Evolutionary conservation across 1,140 invertebrate genomes (phyloP), one percentile per base, ranked within the genome.

Genomic region (Magallana ariakensis): DNA sequence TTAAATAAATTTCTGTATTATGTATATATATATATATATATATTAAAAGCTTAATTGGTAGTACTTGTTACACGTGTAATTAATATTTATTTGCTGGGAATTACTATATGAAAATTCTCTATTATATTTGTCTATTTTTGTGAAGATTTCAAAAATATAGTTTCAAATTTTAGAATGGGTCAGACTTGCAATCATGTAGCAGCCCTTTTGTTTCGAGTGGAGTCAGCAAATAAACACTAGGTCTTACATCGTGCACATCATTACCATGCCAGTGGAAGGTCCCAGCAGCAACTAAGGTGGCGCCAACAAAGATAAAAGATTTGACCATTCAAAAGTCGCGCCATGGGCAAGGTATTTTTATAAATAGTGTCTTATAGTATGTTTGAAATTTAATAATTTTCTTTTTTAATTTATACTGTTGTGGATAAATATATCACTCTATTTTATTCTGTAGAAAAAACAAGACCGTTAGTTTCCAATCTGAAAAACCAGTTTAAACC

Each of bases 171-270:
- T 19, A 85, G 84, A 85, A 22, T 85, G n/a, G 55, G 70, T 53
- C 84, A 85, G 54, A 85, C 84, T 55, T 80, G 70, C 84, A 85
- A 85, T 19, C 62, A 85, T 33, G 53, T 85, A 60, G 83, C 83
- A 26, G 83, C 16, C 33, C 22, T 85, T 7, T 19, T 85, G 57
- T 85, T 85, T 55, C 57, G 84, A 19, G 22, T 85, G 10, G 84
- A 85, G 19, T 46, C 46, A 7, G 84, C 84, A 8, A 85, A 85
- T 53, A 66, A 53, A 55, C n/a, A n/a, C 15, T 85, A 26, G 84
- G 84, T n/a, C 16, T 85, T 16, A 70, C 84, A 10, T 46, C 84
- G 54, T 85, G 84, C 19, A 85, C 84, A 22, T 85, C 84, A 54
- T 19, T 85, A 22, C 84, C 84, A 46, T 85, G 66, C 54, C n/a